Conservation (phyloP, 2,113 vertebrate species). For the Orientallactaga bullata region DNA sequence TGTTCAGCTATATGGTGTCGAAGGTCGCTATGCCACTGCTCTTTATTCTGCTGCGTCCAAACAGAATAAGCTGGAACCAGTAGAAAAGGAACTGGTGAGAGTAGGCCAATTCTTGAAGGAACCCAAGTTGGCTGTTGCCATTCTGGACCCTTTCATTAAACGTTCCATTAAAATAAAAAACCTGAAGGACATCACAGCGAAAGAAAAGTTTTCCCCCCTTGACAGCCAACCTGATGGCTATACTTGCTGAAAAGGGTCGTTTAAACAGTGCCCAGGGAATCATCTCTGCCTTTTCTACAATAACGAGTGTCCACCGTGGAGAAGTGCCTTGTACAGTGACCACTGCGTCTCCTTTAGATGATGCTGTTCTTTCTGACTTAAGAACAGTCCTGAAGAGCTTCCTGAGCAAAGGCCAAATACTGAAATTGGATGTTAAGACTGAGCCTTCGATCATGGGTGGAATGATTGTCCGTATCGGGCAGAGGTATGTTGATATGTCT, state of each 20-base stretch:
- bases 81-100: conserved; percentile 92
- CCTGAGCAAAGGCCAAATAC: conserved; percentile 92
- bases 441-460: conserved; percentile 95
- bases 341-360: conserved; percentile 94
- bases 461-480: conserved; percentile 98
- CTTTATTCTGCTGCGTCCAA: conserved; percentile 94
- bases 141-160: conserved; percentile 95
- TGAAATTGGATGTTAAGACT: conserved; percentile 95
- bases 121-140: conserved; percentile 90
- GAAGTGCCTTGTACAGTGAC: conserved; percentile 94
- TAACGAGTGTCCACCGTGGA: conserved; percentile 95
- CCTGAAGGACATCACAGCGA: conserved; percentile 87
- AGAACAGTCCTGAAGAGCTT: conserved; percentile 93
- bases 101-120: conserved; percentile 91
- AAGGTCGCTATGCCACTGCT: conserved; percentile 97
- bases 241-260: conserved; percentile 96
- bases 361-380: conserved; percentile 91
- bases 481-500: conserved; percentile 98
- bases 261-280: conserved; percentile 88
- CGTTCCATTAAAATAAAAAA: conserved; percentile 91
- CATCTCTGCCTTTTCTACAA: conserved; percentile 92
- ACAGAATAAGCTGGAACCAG: conserved; percentile 95
- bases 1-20: conserved; percentile 89
- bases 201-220: conserved; percentile 91
- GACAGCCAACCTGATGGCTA: conserved; percentile 93